Evolutionary conservation across 2,888 invertebrate genomes (phyloP).

Genomic region (Nomada ferruginata): DNA sequence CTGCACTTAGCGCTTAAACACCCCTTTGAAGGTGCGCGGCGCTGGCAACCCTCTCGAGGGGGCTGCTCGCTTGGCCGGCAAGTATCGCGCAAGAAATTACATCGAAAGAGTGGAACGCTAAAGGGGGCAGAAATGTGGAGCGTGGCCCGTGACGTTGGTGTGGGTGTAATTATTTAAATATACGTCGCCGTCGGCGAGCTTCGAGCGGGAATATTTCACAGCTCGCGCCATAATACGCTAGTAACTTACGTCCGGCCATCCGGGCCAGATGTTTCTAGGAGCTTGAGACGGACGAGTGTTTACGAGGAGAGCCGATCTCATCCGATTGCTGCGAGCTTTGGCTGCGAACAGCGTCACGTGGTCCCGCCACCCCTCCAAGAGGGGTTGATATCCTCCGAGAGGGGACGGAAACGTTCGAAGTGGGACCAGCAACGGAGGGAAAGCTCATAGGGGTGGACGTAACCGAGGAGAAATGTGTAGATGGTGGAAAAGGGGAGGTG

Average conservation of each 20-base stretch:
- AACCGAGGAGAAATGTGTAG: background rate
- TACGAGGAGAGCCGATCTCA: slow-evolving; percentile 59
- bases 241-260: slow-evolving; percentile 75
- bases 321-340: slow-evolving; percentile 46
- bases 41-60: slow-evolving; percentile 17
- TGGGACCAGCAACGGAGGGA: slow-evolving; percentile 52
- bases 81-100: slow-evolving; percentile 59
- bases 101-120: slow-evolving; percentile 34
- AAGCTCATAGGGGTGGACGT: slow-evolving; percentile 20
- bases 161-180: slow-evolving; percentile 74
- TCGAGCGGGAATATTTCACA: slow-evolving; percentile 75
- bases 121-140: slow-evolving; percentile 40
- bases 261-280: slow-evolving; percentile 74
- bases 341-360: slow-evolving; percentile 61
- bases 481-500: too few species aligned
- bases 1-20: slow-evolving; percentile 57
- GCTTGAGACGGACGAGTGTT: slow-evolving; percentile 62
- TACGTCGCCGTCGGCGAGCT: slow-evolving; percentile 64
- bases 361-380: background rate
- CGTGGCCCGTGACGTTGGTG: slow-evolving; percentile 4
- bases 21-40: slow-evolving; percentile 33
- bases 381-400: background rate
- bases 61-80: slow-evolving; percentile 25
- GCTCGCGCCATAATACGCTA: slow-evolving; percentile 74
- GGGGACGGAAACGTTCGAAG: slow-evolving; percentile 44